Percentiles rank a stretch among this genome's conserved stretches.
phyloP scores from a whole-genome alignment of 1,140 invertebrate genomes.

The Pemphigus obesinymphae region DNA sequence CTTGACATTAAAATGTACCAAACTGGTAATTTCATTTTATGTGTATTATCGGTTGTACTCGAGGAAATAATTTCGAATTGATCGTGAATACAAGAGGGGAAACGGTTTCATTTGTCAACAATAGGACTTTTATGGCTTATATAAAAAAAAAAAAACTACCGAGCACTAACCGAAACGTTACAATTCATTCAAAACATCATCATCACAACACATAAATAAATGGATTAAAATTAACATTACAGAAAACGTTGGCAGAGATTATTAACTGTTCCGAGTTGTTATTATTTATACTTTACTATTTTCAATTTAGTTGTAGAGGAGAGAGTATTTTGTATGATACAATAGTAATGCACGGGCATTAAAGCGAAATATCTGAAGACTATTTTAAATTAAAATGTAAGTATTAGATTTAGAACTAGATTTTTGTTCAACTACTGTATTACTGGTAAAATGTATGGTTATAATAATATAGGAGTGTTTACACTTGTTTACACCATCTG shows the following conservation, averaged over 20 bases:
- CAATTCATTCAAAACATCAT: not conserved
- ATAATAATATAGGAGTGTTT: too few species aligned
- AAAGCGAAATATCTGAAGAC: not conserved
- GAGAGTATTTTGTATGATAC: not conserved
- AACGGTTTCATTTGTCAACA: not conserved
- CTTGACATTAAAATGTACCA: too few species aligned
- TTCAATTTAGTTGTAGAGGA: not conserved
- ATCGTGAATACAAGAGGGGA: not conserved
- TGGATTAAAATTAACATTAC: not conserved
- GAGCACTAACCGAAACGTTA: not conserved
- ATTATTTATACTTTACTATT: not conserved
- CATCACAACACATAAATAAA: too few species aligned
- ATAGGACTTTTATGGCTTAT: not conserved
- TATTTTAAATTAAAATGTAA: not conserved
- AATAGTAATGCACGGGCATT: not conserved
- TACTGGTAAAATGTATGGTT: too few species aligned
- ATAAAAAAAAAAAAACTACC: too few species aligned
- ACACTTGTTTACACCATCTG: too few species aligned
- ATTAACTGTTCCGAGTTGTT: not conserved
- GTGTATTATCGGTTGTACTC: not conserved
- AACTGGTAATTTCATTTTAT: too few species aligned
- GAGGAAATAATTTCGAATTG: not conserved
- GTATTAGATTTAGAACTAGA: not conserved
- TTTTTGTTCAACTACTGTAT: too few species aligned
- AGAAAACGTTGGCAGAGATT: not conserved